Conservation (phyloP, 2,797 vertebrate genomes). For the Typhlichthys eigenmanni region DNA sequence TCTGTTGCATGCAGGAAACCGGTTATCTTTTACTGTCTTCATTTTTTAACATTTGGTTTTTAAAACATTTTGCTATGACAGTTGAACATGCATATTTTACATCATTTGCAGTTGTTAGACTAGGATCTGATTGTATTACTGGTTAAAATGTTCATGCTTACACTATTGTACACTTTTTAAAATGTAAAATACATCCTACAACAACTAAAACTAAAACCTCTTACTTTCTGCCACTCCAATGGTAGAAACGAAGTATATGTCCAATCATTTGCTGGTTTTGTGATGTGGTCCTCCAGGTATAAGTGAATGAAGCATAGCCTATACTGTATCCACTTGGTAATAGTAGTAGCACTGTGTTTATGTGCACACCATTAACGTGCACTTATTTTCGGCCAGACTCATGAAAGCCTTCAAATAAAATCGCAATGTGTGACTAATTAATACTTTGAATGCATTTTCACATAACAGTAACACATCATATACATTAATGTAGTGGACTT, state of each 20-base stretch:
- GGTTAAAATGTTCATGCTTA: slow-evolving; percentile 24
- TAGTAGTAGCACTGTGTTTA: neutral
- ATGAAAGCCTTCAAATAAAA: neutral
- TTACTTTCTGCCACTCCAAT: neutral
- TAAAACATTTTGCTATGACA: neutral
- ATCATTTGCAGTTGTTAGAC: slow-evolving; percentile 3
- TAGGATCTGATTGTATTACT: slow-evolving; percentile 25
- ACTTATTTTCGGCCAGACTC: neutral
- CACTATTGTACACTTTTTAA: slow-evolving; percentile 31
- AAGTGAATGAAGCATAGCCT: neutral
- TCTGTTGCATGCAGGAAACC: slow-evolving; percentile 54
- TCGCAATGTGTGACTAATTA: neutral
- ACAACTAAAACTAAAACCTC: slow-evolving; percentile 1
- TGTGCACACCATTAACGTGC: slow-evolving; percentile 1
- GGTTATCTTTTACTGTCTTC: slow-evolving; percentile 19
- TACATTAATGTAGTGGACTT: too few relatives aligned
- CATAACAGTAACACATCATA: too few relatives aligned
- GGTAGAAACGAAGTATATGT: neutral
- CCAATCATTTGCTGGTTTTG: neutral
- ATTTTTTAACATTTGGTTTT: neutral
- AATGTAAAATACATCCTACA: slow-evolving; percentile 25
- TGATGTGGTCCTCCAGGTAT: neutral
- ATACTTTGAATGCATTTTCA: too few relatives aligned
- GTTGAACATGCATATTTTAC: neutral
- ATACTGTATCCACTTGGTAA: neutral